Evolutionary conservation across 2,888 invertebrate genomes (phyloP).

Genomic region (Leucophora obtusa): DNA sequence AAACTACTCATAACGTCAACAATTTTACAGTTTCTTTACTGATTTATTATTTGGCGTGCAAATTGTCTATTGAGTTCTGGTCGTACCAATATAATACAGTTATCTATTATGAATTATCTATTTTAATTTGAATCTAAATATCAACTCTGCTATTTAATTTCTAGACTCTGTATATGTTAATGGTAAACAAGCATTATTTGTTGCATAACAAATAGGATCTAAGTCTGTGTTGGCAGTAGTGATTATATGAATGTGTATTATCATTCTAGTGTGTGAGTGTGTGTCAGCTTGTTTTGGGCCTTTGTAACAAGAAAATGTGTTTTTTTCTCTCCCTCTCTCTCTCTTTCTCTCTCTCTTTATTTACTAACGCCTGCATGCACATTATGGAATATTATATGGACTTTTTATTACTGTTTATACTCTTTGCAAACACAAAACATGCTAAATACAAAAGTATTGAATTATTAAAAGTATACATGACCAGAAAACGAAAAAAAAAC

Average conservation of each 20-base stretch:
- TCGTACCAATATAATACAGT: too few species aligned
- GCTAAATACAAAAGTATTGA: slow-evolving; percentile 12
- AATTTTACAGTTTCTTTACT: too few species aligned
- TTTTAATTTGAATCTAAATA: too few species aligned
- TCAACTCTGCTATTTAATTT: too few species aligned
- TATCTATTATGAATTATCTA: too few species aligned
- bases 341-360: too few species aligned
- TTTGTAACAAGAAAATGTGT: background rate
- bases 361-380: slow-evolving; percentile 38
- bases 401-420: background rate
- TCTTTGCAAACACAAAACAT: slow-evolving; percentile 8
- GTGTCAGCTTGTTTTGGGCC: background rate
- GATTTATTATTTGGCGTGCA: too few species aligned
- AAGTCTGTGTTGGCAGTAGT: slow-evolving; percentile 19
- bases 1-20: too few species aligned
- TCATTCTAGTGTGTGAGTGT: background rate
- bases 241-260: background rate
- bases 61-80: too few species aligned
- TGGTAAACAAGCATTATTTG: slow-evolving; percentile 49
- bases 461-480: slow-evolving; percentile 40
- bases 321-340: too few species aligned
- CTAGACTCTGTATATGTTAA: background rate
- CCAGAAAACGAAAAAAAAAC: slow-evolving; percentile 6
- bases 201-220: slow-evolving; percentile 60
- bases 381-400: slow-evolving; percentile 12